Evolutionary conservation across 2,113 vertebrate species (phyloP).

Genomic region (Marcusenius ussheri): DNA sequence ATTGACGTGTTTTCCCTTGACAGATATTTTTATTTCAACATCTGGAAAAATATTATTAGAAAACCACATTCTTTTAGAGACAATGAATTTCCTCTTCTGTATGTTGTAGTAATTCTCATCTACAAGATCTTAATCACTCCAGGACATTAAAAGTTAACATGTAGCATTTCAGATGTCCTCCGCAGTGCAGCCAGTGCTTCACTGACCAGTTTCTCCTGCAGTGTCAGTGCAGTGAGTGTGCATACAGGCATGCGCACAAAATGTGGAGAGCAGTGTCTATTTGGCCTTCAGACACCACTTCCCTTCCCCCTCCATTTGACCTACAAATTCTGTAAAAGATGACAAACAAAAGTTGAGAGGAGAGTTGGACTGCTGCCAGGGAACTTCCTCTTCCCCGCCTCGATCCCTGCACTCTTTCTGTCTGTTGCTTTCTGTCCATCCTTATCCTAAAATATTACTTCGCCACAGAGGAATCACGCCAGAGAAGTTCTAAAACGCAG

Average conservation of each 20-base stretch:
- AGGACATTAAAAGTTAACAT: slow-evolving; percentile 7
- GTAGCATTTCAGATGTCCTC: not conserved
- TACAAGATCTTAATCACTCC: not conserved
- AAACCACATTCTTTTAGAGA: not conserved
- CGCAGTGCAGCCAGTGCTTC: slow-evolving; percentile 8
- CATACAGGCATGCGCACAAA: not conserved
- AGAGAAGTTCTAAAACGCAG: slow-evolving; percentile 27
- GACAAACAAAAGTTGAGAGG: slow-evolving; percentile 44
- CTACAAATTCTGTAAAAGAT: slow-evolving; percentile 63
- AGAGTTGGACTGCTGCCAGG: slow-evolving; percentile 51
- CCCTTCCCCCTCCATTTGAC: slow-evolving; percentile 50
- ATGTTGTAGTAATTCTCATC: slow-evolving; percentile 39
- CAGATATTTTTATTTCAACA: not conserved
- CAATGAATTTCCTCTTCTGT: slow-evolving; percentile 23
- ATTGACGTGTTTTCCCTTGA: not conserved
- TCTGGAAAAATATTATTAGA: not conserved
- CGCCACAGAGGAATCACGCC: slow-evolving; percentile 26
- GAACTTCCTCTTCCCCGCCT: slow-evolving; percentile 36
- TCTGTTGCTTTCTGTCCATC: not conserved
- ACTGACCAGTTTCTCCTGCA: slow-evolving; percentile 18
- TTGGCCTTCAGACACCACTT: slow-evolving; percentile 24
- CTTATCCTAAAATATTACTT: not conserved
- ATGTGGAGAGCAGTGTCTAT: slow-evolving; percentile 39
- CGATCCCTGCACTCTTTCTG: not conserved
- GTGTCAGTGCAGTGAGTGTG: not conserved